Conservation (phyloP, 2,113 vertebrate genomes). For the Petroica traversi region DNA sequence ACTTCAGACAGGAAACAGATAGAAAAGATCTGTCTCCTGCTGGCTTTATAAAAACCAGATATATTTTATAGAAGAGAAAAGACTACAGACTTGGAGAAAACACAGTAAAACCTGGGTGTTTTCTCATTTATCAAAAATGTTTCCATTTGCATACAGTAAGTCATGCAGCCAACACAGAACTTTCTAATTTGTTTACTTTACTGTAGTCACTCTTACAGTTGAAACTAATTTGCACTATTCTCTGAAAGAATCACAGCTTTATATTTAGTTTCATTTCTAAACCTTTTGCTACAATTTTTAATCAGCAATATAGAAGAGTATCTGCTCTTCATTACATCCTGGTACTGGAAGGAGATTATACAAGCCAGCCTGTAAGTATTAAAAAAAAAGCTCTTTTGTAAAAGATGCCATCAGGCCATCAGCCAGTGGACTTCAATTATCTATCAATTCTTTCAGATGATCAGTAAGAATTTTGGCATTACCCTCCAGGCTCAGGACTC, state of each 20-base stretch:
- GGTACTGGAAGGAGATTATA: neutral
- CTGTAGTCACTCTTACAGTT: neutral
- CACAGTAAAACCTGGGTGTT: neutral
- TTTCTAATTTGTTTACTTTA: neutral
- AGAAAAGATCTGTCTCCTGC: neutral
- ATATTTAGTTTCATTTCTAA: neutral
- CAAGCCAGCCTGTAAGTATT: neutral
- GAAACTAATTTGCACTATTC: neutral
- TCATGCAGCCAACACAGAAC: neutral
- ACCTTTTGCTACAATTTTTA: neutral
- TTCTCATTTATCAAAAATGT: neutral
- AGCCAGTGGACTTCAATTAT: neutral
- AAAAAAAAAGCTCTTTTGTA: neutral
- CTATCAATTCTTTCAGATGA: slow-evolving; percentile 8
- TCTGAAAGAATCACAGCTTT: neutral
- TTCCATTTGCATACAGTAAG: neutral
- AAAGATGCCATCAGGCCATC: neutral
- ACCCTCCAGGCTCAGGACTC: neutral
- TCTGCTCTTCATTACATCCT: neutral
- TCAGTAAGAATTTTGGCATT: slow-evolving; percentile 10
- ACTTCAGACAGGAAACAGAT: neutral
- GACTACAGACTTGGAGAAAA: neutral
- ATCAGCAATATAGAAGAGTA: neutral
- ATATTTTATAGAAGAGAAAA: neutral
- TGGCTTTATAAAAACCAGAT: neutral